Conservation (phyloP, 1,140 invertebrate species). For the Tetragnatha versicolor region DNA sequence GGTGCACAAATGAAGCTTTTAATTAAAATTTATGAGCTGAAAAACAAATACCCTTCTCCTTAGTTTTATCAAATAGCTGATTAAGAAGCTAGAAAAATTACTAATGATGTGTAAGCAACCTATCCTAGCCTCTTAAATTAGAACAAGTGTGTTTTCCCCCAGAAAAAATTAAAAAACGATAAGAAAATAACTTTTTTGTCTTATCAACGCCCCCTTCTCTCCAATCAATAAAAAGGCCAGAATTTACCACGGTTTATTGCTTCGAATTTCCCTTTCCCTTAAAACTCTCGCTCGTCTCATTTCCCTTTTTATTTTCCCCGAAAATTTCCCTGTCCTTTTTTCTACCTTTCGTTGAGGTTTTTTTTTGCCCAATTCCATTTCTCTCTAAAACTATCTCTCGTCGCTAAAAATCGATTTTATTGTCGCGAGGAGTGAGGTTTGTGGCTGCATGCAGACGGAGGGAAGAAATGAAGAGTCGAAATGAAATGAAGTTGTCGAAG, state of each 20-base stretch:
- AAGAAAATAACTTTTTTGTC: constrained; percentile 12
- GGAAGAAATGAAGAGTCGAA: constrained; percentile 13
- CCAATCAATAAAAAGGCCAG: constrained; percentile 16
- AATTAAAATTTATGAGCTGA: too few relatives aligned
- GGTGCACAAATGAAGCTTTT: too few relatives aligned
- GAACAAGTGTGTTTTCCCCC: constrained; percentile 5
- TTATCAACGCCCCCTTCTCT: not conserved
- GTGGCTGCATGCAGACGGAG: not conserved
- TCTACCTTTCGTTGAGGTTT: not conserved
- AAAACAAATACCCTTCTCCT: too few relatives aligned
- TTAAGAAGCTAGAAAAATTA: too few relatives aligned
- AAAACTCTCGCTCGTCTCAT: constrained; percentile 8
- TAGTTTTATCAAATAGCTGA: too few relatives aligned
- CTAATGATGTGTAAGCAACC: not conserved
- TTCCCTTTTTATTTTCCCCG: not conserved
- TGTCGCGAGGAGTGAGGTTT: not conserved
- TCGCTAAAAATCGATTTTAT: constrained; percentile 10
- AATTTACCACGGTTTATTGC: constrained; percentile 24
- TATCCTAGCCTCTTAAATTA: not conserved
- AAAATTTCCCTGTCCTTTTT: not conserved
- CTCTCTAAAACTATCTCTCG: not conserved
- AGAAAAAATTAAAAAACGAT: constrained; percentile 10
- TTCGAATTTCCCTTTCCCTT: constrained; percentile 16
- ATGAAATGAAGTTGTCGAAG: not conserved
- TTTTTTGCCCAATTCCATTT: not conserved